phyloP scores from a whole-genome alignment of 2,888 invertebrate genomes.

The Oconnorella tubifera region DNA sequence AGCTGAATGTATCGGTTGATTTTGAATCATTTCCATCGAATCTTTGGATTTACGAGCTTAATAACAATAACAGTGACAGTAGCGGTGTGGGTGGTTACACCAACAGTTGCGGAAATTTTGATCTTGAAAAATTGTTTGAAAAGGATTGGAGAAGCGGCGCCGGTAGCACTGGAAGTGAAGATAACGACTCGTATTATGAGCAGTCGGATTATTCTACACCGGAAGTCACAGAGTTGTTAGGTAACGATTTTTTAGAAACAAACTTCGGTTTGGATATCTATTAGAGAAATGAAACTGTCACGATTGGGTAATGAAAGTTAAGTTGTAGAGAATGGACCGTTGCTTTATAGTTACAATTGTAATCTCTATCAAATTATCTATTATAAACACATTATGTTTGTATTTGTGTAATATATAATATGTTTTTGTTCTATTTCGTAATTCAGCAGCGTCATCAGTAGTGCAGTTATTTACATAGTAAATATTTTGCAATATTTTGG shows the following conservation, averaged over 20 bases:
- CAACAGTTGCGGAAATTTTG: background rate
- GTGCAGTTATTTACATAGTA: no score
- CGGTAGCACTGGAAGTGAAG: background rate
- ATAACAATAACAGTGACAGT: background rate
- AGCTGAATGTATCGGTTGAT: background rate
- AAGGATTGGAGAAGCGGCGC: background rate
- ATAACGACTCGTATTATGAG: background rate
- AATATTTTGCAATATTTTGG: no score
- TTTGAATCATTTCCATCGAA: background rate
- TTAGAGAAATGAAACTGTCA: no score
- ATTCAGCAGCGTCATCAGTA: no score
- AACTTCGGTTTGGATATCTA: conserved; percentile 10
- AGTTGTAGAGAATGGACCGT: no score
- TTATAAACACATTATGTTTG: no score
- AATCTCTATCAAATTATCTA: no score
- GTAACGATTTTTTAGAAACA: conserved; percentile 14
- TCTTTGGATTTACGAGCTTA: background rate
- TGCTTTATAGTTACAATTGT: no score
- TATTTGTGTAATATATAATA: no score
- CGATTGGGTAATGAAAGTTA: no score
- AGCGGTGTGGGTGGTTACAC: background rate
- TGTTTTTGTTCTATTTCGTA: no score
- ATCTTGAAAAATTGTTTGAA: background rate
- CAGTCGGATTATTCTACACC: conserved; percentile 12
- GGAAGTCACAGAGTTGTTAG: conserved; percentile 7